phyloP scores from a whole-genome alignment of 2,888 invertebrate species.

The Lepidocyrtinus sp. region DNA sequence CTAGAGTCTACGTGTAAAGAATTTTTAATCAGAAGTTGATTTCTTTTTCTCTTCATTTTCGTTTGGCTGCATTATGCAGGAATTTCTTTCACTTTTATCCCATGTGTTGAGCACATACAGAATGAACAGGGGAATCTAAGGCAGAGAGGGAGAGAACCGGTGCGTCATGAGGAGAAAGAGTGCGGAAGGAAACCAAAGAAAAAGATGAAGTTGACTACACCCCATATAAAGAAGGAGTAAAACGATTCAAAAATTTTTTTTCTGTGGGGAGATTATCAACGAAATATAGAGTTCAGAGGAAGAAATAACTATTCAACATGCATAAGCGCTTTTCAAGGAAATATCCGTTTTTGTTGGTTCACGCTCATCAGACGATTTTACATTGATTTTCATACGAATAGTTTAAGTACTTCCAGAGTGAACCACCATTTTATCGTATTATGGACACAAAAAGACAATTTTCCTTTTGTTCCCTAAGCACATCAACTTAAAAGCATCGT shows the following conservation, averaged over 20 bases:
- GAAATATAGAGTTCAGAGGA: too few relatives aligned
- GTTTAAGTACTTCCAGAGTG: constrained; percentile 3
- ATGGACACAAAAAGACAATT: constrained; percentile 8
- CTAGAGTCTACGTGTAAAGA: constrained; percentile 61
- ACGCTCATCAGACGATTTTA: constrained; percentile 12
- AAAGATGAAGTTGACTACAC: background rate
- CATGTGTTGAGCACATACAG: constrained; percentile 26
- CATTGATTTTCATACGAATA: constrained; percentile 1
- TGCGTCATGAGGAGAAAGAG: constrained; percentile 29
- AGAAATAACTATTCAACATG: too few relatives aligned
- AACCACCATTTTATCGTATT: background rate
- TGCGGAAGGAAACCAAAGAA: background rate
- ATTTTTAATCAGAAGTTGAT: constrained; percentile 55
- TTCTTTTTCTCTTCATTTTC: constrained; percentile 34
- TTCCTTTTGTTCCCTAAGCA: background rate
- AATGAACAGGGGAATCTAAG: constrained; percentile 1
- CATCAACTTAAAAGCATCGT: constrained; percentile 4
- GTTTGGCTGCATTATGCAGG: constrained; percentile 56
- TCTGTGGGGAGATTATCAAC: constrained; percentile 1
- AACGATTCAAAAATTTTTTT: constrained; percentile 15
- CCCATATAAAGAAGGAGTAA: background rate
- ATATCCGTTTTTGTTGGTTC: too few relatives aligned
- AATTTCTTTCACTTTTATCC: constrained; percentile 51
- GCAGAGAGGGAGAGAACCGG: constrained; percentile 17
- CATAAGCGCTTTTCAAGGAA: too few relatives aligned